Base-by-base conservation (phyloP, 2,888 invertebrate genomes). In the Hoplodrina ambigua region DNA sequence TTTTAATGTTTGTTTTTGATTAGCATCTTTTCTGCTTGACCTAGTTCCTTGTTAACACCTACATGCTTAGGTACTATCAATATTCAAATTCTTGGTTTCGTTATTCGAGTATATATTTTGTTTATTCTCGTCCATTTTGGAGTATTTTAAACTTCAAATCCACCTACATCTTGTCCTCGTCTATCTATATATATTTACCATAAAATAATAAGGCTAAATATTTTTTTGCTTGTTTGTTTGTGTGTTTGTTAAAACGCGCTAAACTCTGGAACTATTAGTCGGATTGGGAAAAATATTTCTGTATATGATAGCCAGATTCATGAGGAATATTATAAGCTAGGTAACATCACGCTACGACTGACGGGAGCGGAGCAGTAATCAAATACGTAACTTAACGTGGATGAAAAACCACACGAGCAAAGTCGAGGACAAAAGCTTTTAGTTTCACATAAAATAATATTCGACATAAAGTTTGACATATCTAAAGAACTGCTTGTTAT, bases 101-200 rank as follows among this genome's bases (percentile, higher is more conserved):
- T 4, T 25, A 0, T 13, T 44, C 17, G 1, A 70, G 11, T n/a
- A 46, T 11, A 46, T 46, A 13, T 5, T 50, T 17, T 11, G 25
- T 52, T 59, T 49, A 37, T 17, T n/a, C 6, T 19, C 6, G 19
- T 60, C 49, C 0, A 13, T 50, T 66, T 57, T 13, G 10, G 55
- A 19, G 15, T 11, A 46, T 41, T 37, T 5, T 19, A 37, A 17
- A 11, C 52, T 25, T 49, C 0, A 60, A 49, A 0, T 41, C 54
- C 46, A 37, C 79, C 79, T 62, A 68, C 56, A 20, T 73, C 76
- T 78, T 73, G 78, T 68, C 56, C 59, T 72, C 59, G 41, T 33
- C 59, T 8, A 7, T 25, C 25, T 25, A 25, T 25, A 25, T 2
- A 25, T 25, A 25, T n/a, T n/a, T 25, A 25, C 25, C 25, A 25